Evolutionary conservation across 2,113 vertebrate genomes (phyloP), one percentile per base, ranked within the genome.

Genomic region (Bufo bufo): DNA sequence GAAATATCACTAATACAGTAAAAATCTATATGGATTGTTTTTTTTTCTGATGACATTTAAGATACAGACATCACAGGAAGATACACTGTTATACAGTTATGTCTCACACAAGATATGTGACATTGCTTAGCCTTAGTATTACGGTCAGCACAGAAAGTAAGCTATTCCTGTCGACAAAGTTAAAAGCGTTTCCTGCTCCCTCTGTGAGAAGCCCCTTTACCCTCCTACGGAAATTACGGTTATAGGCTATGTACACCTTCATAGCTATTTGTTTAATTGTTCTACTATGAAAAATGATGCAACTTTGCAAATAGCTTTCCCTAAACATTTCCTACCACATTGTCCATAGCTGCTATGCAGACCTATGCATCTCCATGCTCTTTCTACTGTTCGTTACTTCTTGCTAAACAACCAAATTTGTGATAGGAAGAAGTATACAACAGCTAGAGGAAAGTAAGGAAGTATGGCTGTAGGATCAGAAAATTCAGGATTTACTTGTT

Each of bases 1-100:
- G 65, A 71, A 84, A 84, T 71, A 84, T 52, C 63, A 54, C 47
- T 69, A 83, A 84, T 84, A 84, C n/a, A 7, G n/a, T 84, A 84
- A 66, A 83, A 69, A 83, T 83, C 81, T 69, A 66, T 83, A 61
- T 7, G 33, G 43, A 6, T 65, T 82, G 59, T 82, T 45, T 33
- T 33, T 33, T 33, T 82, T 61, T 61, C 56, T 81, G 58, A 81
- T 81, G 23, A 81, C 79, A 63, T 80, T 3, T 17, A 33, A 20
- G 59, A 82, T 65, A 20, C 16, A 45, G 79, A 65, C 19, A 82
- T 58, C 33, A n/a, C 17, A 47, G 59, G 59, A 17, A 20, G 58
- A 82, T 20, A 47, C 58, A 49, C 33, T 20, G 16, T 81, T 56
- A 79, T 79, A 56, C 16, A 52, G 23, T 78, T 80, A 80, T 58